phyloP scores from a whole-genome alignment of 2,797 vertebrate species.

The Hippoglossus hippoglossus region DNA sequence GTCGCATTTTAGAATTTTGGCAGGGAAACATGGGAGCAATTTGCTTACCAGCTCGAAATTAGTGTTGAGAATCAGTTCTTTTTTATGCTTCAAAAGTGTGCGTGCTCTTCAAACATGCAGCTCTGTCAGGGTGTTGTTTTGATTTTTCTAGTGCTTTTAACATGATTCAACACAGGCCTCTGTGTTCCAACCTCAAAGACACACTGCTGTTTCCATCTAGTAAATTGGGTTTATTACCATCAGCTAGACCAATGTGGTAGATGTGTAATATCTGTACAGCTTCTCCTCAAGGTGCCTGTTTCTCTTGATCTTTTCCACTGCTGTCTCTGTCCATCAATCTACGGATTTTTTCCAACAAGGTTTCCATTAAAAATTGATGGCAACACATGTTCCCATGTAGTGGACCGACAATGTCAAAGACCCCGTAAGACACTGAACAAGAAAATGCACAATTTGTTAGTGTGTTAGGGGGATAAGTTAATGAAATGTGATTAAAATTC shows the following conservation, averaged over 20 bases:
- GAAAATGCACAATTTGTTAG: no score
- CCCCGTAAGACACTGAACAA: background rate
- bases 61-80: constrained; percentile 53
- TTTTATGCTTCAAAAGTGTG: constrained; percentile 52
- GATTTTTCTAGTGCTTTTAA: constrained; percentile 64
- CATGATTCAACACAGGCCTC: constrained; percentile 39
- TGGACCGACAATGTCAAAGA: background rate
- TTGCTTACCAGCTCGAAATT: constrained; percentile 60
- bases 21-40: constrained; percentile 47
- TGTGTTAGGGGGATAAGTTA: no score
- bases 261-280: constrained; percentile 24
- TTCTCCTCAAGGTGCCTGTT: background rate
- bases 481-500: no score
- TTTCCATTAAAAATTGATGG: background rate
- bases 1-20: constrained; percentile 45
- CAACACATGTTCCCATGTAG: background rate
- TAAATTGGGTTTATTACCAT: constrained; percentile 48
- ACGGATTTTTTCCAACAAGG: background rate
- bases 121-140: constrained; percentile 55
- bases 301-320: background rate
- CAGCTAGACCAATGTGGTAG: constrained; percentile 3
- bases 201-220: constrained; percentile 42
- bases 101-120: constrained; percentile 37
- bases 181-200: constrained; percentile 49
- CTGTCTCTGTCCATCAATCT: constrained; percentile 16